These are phyloP conservation scores for Mizuhopecten yessoensis DNA, from an alignment of 1,140 invertebrate species.

Conservation along the genomic window DNA sequence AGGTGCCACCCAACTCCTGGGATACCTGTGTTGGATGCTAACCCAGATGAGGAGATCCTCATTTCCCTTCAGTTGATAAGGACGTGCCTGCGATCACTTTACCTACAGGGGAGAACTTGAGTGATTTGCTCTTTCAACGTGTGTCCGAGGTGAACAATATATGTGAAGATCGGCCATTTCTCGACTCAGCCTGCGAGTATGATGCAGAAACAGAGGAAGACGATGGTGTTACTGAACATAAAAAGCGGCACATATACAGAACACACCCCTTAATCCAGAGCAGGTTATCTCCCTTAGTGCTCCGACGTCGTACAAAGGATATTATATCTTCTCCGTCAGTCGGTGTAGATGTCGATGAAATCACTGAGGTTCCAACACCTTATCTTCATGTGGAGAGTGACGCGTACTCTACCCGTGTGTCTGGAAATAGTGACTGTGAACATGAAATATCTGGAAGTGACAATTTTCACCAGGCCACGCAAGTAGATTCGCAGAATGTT, in stretches of 20 bases:
- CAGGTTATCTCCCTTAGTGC: too few relatives aligned
- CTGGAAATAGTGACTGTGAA: too few relatives aligned
- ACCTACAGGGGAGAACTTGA: not conserved
- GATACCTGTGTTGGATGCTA: constrained; percentile 4
- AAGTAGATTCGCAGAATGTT: too few relatives aligned
- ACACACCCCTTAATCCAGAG: not conserved
- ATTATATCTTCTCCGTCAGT: too few relatives aligned
- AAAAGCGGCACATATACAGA: not conserved
- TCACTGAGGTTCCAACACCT: too few relatives aligned
- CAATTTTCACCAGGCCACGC: too few relatives aligned
- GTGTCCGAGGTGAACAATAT: not conserved
- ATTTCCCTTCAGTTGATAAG: not conserved
- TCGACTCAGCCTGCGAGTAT: not conserved
- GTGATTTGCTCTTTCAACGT: not conserved
- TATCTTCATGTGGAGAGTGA: too few relatives aligned
- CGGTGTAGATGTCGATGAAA: too few relatives aligned
- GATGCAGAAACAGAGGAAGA: not conserved
- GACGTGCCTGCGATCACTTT: not conserved
- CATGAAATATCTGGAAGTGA: too few relatives aligned
- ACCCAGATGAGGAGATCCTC: constrained; percentile 44
- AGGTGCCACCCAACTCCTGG: not conserved
- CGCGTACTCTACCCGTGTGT: too few relatives aligned
- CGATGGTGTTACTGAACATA: not conserved
- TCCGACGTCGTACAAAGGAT: too few relatives aligned
- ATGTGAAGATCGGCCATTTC: not conserved